Percentiles rank a stretch among this genome's conserved stretches.
These are phyloP conservation scores for Nematolebias whitei DNA, from an alignment of 2,113 vertebrate species.

Conservation along the genomic window DNA sequence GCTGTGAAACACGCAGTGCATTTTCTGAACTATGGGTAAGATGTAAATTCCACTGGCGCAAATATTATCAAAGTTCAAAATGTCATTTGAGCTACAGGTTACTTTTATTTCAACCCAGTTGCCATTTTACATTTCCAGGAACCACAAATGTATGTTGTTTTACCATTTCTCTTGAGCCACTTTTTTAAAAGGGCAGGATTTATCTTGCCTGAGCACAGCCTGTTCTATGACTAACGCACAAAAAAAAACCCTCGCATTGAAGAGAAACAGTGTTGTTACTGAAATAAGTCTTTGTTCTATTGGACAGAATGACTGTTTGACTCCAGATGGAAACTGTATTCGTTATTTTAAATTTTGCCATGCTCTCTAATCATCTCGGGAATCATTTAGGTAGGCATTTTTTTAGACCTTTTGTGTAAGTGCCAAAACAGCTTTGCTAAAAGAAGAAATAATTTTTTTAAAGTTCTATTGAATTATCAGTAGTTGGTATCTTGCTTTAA, in stretches of 20 bases:
- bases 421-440: background rate
- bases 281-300: background rate
- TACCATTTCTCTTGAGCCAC: background rate
- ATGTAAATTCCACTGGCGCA: conserved; percentile 21
- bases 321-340: background rate
- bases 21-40: conserved; percentile 32
- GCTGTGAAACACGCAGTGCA: conserved; percentile 25
- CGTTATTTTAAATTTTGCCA: background rate
- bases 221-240: background rate
- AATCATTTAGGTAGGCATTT: too few species aligned
- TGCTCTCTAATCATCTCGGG: too few species aligned
- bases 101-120: conserved; percentile 13
- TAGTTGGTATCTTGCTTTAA: conserved; percentile 1
- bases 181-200: conserved; percentile 3
- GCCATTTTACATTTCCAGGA: background rate
- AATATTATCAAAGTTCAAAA: conserved; percentile 26
- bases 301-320: background rate
- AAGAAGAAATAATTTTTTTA: too few species aligned
- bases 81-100: background rate
- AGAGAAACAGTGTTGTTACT: too few species aligned
- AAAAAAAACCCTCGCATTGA: background rate
- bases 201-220: background rate
- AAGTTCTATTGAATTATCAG: too few species aligned
- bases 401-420: background rate
- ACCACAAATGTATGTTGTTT: background rate